A percentile compares a stretch with the other conserved stretches of the same genome.
Evolutionary conservation across 2,113 vertebrate species (phyloP).

Genomic region (Microtus oregoni): DNA sequence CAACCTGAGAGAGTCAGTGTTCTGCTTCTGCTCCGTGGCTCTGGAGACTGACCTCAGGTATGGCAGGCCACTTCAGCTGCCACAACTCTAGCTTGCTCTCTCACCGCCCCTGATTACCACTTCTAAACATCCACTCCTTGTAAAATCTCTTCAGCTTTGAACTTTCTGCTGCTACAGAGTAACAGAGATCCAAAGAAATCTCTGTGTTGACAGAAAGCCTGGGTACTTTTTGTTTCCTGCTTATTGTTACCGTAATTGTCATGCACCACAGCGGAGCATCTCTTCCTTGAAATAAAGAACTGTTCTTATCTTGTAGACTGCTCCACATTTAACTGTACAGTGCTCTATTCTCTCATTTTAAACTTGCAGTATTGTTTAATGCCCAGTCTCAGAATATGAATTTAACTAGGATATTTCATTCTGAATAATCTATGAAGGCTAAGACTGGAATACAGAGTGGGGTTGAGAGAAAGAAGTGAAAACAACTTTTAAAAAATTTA

Average conservation of each 20-base stretch:
- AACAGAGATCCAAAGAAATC: background rate
- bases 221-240: background rate
- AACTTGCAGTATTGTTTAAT: background rate
- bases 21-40: too few relatives aligned
- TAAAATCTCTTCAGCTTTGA: background rate
- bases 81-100: too few relatives aligned
- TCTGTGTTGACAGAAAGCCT: background rate
- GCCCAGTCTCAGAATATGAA: background rate
- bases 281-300: background rate
- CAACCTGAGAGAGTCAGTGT: too few relatives aligned
- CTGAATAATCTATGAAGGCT: background rate
- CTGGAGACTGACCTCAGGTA: background rate
- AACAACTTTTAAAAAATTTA: background rate
- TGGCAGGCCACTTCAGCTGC: background rate
- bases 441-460: background rate
- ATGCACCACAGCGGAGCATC: background rate
- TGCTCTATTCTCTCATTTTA: background rate
- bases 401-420: background rate
- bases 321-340: background rate
- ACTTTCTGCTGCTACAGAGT: background rate
- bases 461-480: background rate
- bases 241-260: background rate
- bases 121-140: background rate
- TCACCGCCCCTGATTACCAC: accelerated
- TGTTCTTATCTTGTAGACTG: background rate